These are phyloP conservation scores for Oconnorella tubifera DNA, from an alignment of 2,888 invertebrate species.

Conservation along the genomic window DNA sequence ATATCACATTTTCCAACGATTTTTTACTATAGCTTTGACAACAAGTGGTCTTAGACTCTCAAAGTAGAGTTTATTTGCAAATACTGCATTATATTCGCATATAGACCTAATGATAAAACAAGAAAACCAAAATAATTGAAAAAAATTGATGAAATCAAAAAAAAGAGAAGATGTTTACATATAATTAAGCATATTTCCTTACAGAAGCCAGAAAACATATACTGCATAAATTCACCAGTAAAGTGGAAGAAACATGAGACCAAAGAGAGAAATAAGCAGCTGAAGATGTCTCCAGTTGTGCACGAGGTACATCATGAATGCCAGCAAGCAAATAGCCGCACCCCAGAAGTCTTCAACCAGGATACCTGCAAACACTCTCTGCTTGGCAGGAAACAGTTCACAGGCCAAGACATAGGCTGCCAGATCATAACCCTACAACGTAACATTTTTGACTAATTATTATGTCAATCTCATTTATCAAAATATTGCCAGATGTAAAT, in stretches of 20 bases:
- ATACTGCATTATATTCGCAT: no score
- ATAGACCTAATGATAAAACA: no score
- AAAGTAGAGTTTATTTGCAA: no score
- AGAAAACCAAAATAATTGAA: neutral
- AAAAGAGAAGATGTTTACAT: neutral
- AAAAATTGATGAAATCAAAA: neutral
- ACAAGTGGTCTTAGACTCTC: no score
- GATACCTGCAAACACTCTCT: slow-evolving; percentile 35
- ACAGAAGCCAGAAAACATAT: neutral
- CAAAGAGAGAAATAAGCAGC: slow-evolving; percentile 30
- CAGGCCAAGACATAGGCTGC: slow-evolving; percentile 30
- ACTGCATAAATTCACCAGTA: slow-evolving; percentile 31
- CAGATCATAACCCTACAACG: neutral
- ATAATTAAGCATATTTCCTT: neutral
- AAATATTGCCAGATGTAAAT: no score
- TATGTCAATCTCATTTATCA: no score
- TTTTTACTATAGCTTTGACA: no score
- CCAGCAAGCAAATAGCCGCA: slow-evolving; percentile 31
- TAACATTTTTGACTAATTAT: no score
- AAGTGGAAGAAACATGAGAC: slow-evolving; percentile 29
- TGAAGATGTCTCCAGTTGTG: slow-evolving; percentile 39
- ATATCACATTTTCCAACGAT: no score
- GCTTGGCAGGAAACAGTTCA: slow-evolving; percentile 38
- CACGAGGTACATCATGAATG: slow-evolving; percentile 37
- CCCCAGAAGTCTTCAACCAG: slow-evolving; percentile 37